These are phyloP conservation scores for Schizotus pectinicornis DNA, from an alignment of 2,888 invertebrate species.

Conservation along the genomic window DNA sequence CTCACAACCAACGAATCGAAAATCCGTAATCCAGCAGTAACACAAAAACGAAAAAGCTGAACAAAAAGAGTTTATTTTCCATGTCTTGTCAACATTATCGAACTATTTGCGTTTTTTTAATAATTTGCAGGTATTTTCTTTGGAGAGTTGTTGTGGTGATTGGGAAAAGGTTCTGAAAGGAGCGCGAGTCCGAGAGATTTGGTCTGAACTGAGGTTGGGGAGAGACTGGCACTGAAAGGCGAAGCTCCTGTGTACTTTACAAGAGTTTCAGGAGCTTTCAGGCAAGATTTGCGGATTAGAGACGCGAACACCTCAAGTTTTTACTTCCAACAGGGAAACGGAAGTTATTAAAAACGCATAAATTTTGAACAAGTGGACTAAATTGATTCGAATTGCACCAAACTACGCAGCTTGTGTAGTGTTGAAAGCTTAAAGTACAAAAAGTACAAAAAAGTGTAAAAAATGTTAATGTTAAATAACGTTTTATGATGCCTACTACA, in stretches of 20 bases:
- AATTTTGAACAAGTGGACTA: no score
- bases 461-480: no score
- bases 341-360: no score
- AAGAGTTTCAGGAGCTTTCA: conserved; percentile 28
- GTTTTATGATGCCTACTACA: no score
- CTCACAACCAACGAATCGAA: conserved; percentile 28
- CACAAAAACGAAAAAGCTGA: conserved; percentile 8
- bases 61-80: conserved; percentile 11
- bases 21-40: conserved; percentile 5
- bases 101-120: not conserved
- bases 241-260: conserved; percentile 20
- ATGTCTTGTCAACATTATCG: conserved; percentile 9
- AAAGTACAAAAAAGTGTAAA: no score
- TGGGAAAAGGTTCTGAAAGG: not conserved
- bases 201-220: conserved; percentile 18
- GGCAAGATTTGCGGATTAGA: conserved; percentile 11
- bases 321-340: no score
- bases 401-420: no score
- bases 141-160: not conserved
- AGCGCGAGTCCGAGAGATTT: not conserved
- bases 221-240: conserved; percentile 21
- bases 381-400: no score
- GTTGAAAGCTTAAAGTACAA: no score
- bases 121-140: not conserved
- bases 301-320: no score